Conservation (phyloP, 1,140 invertebrate species). For the Aricia agestis region DNA sequence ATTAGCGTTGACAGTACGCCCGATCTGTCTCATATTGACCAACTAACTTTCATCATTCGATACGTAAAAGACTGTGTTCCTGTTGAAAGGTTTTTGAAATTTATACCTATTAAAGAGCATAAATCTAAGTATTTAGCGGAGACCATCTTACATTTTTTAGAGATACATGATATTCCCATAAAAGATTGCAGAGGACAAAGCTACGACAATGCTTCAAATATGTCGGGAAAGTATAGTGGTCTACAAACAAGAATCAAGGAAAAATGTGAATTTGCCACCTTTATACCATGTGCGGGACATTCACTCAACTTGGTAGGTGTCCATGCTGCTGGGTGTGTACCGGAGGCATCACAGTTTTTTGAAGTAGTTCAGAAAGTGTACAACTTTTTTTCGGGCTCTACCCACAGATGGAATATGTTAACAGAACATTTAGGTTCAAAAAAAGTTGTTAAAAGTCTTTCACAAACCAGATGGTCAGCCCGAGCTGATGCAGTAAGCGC, state of each 20-base stretch:
- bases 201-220: constrained; percentile 30
- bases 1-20: constrained; percentile 55
- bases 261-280: constrained; percentile 17
- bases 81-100: constrained; percentile 33
- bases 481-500: background rate
- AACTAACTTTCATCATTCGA: constrained; percentile 43
- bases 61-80: constrained; percentile 34
- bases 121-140: constrained; percentile 33
- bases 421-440: constrained; percentile 26
- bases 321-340: constrained; percentile 16
- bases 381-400: constrained; percentile 43
- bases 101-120: constrained; percentile 32
- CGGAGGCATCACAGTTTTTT: constrained; percentile 26
- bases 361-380: constrained; percentile 37
- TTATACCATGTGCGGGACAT: constrained; percentile 19
- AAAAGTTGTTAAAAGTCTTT: background rate
- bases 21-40: constrained; percentile 60
- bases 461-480: background rate
- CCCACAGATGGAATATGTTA: constrained; percentile 33
- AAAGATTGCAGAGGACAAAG: constrained; percentile 42
- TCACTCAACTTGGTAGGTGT: constrained; percentile 20
- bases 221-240: constrained; percentile 26
- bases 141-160: constrained; percentile 27
- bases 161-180: constrained; percentile 30
- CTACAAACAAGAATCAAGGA: constrained; percentile 27